These are phyloP conservation scores for Zapornia atra DNA, from an alignment of 2,113 vertebrate genomes.

Conservation along the genomic window DNA sequence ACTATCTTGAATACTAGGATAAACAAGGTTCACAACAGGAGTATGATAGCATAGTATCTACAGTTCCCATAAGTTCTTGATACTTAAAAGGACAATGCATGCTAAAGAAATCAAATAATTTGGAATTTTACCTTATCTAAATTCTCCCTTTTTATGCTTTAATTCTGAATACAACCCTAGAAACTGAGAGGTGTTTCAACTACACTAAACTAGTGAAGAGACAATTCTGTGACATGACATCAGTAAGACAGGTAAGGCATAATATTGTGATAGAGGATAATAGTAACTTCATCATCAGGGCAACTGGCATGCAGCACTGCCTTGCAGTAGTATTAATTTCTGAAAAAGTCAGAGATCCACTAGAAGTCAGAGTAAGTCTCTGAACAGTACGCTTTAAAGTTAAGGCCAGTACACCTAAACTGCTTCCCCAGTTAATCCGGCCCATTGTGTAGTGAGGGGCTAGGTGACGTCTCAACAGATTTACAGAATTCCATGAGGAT, in stretches of 20 bases:
- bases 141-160: neutral
- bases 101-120: neutral
- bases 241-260: neutral
- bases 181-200: neutral
- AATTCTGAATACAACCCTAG: neutral
- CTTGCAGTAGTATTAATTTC: neutral
- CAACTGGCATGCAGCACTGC: neutral
- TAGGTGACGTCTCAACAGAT: neutral
- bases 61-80: neutral
- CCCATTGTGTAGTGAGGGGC: accelerated
- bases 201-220: neutral
- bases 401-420: neutral
- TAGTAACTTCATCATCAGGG: neutral
- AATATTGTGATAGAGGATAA: neutral
- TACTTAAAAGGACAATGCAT: neutral
- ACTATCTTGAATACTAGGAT: neutral
- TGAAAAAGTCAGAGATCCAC: neutral
- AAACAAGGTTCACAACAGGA: neutral
- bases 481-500: neutral
- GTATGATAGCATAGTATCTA: neutral
- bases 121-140: neutral
- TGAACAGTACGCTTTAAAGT: neutral
- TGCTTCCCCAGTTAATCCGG: neutral
- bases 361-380: neutral
- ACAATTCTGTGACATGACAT: neutral